Percentiles rank a stretch among this genome's conserved stretches.
These are phyloP conservation scores for Corvus hawaiiensis DNA, from an alignment of 2,113 vertebrate genomes.

Conservation along the genomic window DNA sequence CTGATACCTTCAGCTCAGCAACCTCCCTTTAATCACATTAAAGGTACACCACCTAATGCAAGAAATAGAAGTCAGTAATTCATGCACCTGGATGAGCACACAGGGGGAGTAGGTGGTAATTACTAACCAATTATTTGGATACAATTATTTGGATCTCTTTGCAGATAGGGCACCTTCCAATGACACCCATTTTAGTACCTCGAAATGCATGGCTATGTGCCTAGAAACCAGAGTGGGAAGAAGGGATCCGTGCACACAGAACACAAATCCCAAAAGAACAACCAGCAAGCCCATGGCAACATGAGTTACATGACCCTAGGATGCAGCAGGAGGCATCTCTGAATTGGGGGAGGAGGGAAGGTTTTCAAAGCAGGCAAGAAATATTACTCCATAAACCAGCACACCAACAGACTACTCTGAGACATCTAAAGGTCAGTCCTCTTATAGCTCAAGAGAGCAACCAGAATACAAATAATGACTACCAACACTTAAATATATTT, in stretches of 20 bases:
- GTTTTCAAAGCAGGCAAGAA: neutral
- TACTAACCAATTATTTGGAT: neutral
- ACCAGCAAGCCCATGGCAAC: neutral
- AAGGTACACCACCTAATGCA: neutral
- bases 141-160: neutral
- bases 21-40: neutral
- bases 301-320: neutral
- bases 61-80: neutral
- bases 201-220: rapidly evolving
- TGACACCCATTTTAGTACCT: neutral
- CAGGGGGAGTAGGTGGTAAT: neutral
- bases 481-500: neutral
- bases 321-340: neutral
- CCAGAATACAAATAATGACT: neutral
- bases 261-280: neutral
- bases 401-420: neutral
- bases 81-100: neutral
- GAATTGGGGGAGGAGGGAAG: neutral
- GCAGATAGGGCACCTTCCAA: neutral
- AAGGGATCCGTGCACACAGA: neutral
- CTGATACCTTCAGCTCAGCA: neutral
- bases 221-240: neutral
- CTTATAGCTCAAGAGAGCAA: neutral
- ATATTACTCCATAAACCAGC: neutral
- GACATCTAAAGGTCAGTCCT: neutral